phyloP scores from a whole-genome alignment of 2,113 vertebrate species.

The cattle (Bos taurus) region DNA sequence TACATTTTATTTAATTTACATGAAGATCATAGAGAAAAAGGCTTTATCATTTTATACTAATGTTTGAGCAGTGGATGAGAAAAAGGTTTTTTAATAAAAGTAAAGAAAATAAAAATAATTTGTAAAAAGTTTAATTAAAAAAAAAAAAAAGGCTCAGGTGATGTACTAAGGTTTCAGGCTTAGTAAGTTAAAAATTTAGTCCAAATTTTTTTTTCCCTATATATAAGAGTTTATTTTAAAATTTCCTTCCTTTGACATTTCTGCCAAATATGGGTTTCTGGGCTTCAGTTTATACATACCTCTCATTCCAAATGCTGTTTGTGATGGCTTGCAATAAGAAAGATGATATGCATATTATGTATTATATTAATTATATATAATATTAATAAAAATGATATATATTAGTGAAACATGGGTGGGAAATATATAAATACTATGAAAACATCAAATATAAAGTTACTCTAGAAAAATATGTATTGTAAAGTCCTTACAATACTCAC shows the following conservation, averaged over 20 bases:
- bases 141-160: background rate
- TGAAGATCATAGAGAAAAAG: background rate
- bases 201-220: background rate
- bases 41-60: background rate
- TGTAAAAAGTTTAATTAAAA: background rate
- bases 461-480: background rate
- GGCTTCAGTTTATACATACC: background rate
- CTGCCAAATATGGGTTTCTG: background rate
- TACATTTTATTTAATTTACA: background rate
- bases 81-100: background rate
- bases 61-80: background rate
- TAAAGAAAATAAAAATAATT: background rate
- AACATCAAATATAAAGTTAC: background rate
- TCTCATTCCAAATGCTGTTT: background rate
- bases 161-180: background rate
- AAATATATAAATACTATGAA: slow-evolving; percentile 9
- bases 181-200: background rate
- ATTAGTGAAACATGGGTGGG: background rate
- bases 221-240: background rate
- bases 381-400: background rate
- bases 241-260: background rate
- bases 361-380: background rate
- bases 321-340: background rate
- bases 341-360: background rate
- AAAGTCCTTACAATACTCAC: background rate